Evolutionary conservation across 1,140 invertebrate species (phyloP), one percentile per base, ranked within the genome.

Genomic region (Drosophila gunungcola): DNA sequence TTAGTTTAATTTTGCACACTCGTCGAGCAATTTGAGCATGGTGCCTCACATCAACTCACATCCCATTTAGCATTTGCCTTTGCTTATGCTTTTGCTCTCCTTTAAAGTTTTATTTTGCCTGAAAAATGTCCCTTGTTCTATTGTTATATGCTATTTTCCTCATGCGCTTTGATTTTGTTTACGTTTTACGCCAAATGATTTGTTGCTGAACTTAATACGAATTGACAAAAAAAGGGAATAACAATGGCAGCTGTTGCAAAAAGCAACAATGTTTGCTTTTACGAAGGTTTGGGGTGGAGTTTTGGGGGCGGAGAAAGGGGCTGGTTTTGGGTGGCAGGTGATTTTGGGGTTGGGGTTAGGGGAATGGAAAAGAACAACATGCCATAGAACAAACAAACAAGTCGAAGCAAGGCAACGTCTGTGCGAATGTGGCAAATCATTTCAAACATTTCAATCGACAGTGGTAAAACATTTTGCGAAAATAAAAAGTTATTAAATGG

Each of bases 201-300:
- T 88, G 84, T 89, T 88, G 84, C 84, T 74, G 56, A 84, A 89
- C 80, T 89, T 90, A 89, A 82, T 72, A 78, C 84, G 74, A 89
- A 63, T 88, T 89, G 83, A 89, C 83, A 73, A 72, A 78, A 78
- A 78, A 78, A 78, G 54, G 54, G 45, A 70, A 78, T 69, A 88
- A 80, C 85, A 88, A 84, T 77, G 58, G 76, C 84, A 88, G 85
- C 85, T 89, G 84, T 60, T 84, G 76, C 85, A 90, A 89, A 57
- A 84, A 63, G 80, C 77, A 88, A 80, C 80, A 89, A 72, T 80
- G 68, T 79, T 56, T 72, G 52, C 41, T 57, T 57, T 57, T 38
- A 12, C 34, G 36, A 43, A 25, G 25, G 13, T 11, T 48, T 34
- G 32, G 62, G 16, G 16, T 13, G 27, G n/a, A 27, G 16, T 27